Conservation (phyloP, 1,140 invertebrate species). For the Eueides isabella region DNA sequence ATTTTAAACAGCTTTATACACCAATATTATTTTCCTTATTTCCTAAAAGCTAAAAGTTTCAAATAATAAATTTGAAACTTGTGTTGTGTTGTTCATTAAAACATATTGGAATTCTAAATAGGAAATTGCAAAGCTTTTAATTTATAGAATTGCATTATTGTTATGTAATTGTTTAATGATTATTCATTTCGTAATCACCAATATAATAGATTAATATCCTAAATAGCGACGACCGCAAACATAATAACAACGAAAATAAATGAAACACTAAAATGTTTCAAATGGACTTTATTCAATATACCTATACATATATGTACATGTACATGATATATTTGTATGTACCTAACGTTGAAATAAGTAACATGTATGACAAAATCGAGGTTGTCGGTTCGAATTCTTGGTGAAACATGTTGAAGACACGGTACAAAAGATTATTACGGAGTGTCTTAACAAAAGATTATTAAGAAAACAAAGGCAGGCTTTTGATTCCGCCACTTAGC, state of each 20-base stretch:
- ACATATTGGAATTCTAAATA: neutral
- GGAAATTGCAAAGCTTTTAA: constrained; percentile 7
- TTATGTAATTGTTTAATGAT: constrained; percentile 3
- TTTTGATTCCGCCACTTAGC: neutral
- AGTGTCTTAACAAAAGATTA: too few relatives aligned
- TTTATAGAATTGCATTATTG: constrained; percentile 3
- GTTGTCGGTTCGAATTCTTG: too few relatives aligned
- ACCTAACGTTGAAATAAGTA: too few relatives aligned
- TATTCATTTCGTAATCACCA: neutral
- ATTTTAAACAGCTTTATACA: neutral
- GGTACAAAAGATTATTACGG: too few relatives aligned
- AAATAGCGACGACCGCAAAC: neutral
- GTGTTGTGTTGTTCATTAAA: constrained; percentile 2
- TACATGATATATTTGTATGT: neutral
- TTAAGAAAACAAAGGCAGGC: neutral
- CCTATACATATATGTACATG: too few relatives aligned
- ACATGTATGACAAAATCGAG: too few relatives aligned
- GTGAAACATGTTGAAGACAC: too few relatives aligned
- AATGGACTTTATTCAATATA: neutral
- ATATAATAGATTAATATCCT: neutral
- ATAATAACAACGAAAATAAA: neutral
- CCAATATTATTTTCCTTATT: neutral
- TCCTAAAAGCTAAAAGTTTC: neutral
- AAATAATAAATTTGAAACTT: neutral
- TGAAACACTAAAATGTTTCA: neutral